Percentiles rank a stretch among this genome's conserved stretches.
Evolutionary conservation across 2,888 invertebrate species (phyloP).

Genomic region (Campoplex capitator): DNA sequence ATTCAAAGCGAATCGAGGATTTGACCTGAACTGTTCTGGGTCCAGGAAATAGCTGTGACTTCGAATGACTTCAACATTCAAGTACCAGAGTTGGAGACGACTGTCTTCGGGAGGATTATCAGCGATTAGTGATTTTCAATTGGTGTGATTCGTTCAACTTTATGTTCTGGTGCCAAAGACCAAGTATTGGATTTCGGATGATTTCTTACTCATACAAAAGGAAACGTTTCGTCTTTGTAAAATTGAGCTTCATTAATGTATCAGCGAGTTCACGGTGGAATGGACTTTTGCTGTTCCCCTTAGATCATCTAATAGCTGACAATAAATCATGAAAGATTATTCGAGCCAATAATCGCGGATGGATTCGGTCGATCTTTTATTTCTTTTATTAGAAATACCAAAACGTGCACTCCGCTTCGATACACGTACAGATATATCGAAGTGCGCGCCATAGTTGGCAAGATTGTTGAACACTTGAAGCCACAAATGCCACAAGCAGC

Average conservation of each 20-base stretch:
- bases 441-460: slow-evolving; percentile 14
- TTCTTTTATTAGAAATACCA: slow-evolving; percentile 18
- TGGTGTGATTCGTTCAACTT: too few species aligned
- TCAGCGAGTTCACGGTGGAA: neutral
- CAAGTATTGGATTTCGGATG: slow-evolving; percentile 54
- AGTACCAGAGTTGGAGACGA: neutral
- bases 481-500: slow-evolving; percentile 3
- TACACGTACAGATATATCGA: slow-evolving; percentile 23
- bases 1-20: neutral
- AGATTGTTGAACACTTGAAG: slow-evolving; percentile 40
- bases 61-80: neutral
- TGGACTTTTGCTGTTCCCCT: neutral
- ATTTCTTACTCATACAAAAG: slow-evolving; percentile 76
- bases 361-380: slow-evolving; percentile 23
- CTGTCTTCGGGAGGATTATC: too few species aligned
- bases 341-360: neutral
- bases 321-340: slow-evolving; percentile 46
- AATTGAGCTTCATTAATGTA: neutral
- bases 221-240: slow-evolving; percentile 68
- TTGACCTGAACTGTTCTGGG: too few species aligned
- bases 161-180: too few species aligned
- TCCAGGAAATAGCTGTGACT: neutral
- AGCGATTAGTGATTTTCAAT: too few species aligned
- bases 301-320: slow-evolving; percentile 46
- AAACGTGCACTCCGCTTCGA: slow-evolving; percentile 8